Base-by-base conservation (phyloP, 2,888 invertebrate genomes). In the Trypoxylon attenuatum region DNA sequence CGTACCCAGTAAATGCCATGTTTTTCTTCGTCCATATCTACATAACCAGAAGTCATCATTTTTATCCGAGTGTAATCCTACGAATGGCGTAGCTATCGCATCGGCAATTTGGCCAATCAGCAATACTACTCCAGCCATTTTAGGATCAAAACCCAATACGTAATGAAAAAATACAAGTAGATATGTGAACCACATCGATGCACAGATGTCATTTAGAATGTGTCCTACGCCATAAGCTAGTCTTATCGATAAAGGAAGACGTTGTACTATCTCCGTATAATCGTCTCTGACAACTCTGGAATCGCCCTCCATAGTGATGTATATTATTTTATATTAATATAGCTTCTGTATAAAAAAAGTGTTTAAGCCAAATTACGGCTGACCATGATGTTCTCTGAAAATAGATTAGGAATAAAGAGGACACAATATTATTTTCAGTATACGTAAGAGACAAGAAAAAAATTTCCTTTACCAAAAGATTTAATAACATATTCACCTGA, bases 111-210 rank as follows among this genome's bases (percentile, higher is more conserved):
- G 93, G n/a, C 93, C 96, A 77, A 95, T 91, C 64, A 97, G 89
- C 87, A 97, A 90, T 51, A 95, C 88, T 46, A 90, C 87, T 21
- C 91, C 91, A 1, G 90, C 86, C 60, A 88, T 78, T 5, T 80
- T 73, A 54, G 88, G 84, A 62, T 86, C 81, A 65, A 90, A 89
- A 18, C 85, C 85, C 16, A 89, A 84, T 2, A 91, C 91, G 76
- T 89, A 87, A 69, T 91, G 90, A 77, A 96, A 93, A 87, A 92
- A 97, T 51, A 97, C 92, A 76, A 97, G 89, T 45, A 96, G 90
- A 87, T 97, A 97, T 1, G 94, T 94, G 87, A 97, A 97, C 97
- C 97, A 97, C 90, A 97, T 93, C 62, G 96, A 94, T 15, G 96
- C 96, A 87, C 95, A 96, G 39, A 97, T 90, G 88, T 98, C 97